phyloP scores from a whole-genome alignment of 1,140 invertebrate genomes.

The Orchesella cincta region DNA sequence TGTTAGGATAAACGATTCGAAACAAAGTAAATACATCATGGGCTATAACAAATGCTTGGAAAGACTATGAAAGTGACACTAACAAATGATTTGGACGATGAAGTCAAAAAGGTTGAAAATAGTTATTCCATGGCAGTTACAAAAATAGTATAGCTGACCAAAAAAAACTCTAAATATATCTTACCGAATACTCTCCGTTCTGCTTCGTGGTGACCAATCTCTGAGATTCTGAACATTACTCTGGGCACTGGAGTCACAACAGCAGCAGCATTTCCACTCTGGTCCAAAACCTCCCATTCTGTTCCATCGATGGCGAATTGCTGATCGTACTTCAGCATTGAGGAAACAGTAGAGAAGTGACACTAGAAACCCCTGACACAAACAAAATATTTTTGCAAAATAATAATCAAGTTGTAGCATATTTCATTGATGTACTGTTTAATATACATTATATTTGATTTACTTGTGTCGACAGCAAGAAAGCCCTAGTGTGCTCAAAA shows the following conservation, averaged over 20 bases:
- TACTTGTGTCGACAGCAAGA: conserved; percentile 77
- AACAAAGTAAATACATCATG: too few species aligned
- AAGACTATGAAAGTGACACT: too few species aligned
- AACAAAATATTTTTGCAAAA: neutral
- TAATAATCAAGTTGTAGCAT: neutral
- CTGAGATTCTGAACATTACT: conserved; percentile 11
- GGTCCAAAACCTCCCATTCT: conserved; percentile 53
- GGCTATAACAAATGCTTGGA: too few species aligned
- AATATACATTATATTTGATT: neutral
- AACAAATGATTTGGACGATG: too few species aligned
- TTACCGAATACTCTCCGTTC: conserved; percentile 79
- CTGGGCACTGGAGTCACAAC: conserved; percentile 31
- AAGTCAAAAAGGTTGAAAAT: too few species aligned
- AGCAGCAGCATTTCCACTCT: too few species aligned
- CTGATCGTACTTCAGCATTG: conserved; percentile 86
- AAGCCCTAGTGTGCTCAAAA: conserved; percentile 63
- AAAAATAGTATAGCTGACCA: too few species aligned
- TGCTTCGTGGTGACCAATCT: conserved; percentile 75
- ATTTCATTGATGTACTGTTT: neutral
- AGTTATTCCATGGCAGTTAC: too few species aligned
- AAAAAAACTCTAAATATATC: too few species aligned
- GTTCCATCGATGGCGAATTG: conserved; percentile 75
- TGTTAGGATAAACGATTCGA: too few species aligned
- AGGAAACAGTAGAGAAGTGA: conserved; percentile 89
- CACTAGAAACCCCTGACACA: conserved; percentile 74